A percentile compares a stretch with the other conserved stretches of the same genome.
phyloP scores from a whole-genome alignment of 2,113 vertebrate genomes.

The Coracopsis vasa region DNA sequence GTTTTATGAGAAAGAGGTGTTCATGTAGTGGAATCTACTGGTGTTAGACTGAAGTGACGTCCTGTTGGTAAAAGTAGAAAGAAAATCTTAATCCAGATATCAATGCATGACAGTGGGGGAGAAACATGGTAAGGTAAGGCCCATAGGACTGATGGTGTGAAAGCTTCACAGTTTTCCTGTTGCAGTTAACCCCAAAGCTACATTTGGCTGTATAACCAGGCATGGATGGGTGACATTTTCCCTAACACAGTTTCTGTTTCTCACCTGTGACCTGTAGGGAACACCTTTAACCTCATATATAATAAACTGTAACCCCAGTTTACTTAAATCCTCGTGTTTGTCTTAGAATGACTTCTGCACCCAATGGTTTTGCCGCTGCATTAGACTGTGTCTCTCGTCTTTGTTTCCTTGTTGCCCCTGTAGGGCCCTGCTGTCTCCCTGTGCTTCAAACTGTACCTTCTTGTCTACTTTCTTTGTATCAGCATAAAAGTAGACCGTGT shows the following conservation, averaged over 20 bases:
- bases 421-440: not conserved
- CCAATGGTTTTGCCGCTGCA: not conserved
- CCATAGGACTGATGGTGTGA: fast-evolving
- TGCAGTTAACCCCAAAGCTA: not conserved
- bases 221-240: not conserved
- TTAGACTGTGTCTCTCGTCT: not conserved
- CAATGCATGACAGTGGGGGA: not conserved
- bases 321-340: not conserved
- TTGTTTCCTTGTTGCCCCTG: not conserved
- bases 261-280: not conserved
- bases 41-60: not conserved
- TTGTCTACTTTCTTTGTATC: not conserved
- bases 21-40: not conserved
- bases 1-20: not conserved
- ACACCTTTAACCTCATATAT: not conserved
- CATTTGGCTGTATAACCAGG: not conserved
- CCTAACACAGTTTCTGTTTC: not conserved
- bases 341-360: not conserved
- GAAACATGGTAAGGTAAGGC: not conserved
- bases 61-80: not conserved
- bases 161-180: not conserved
- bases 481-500: not conserved
- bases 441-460: not conserved
- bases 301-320: not conserved
- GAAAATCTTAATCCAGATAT: not conserved